Evolutionary conservation across 2,888 invertebrate species (phyloP), one percentile per base, ranked within the genome.

Genomic region (Andrena praecox): DNA sequence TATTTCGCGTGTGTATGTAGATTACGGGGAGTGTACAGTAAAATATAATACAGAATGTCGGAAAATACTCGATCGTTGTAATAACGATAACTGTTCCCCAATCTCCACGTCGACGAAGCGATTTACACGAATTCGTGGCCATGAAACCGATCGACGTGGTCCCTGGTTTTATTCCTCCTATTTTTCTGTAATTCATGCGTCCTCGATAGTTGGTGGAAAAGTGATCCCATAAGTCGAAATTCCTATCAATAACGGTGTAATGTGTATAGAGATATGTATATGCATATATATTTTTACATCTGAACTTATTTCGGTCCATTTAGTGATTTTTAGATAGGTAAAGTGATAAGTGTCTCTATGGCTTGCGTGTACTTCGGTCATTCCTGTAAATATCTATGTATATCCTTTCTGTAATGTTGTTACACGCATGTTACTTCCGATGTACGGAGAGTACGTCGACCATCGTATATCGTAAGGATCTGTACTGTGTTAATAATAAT

Each of bases 401-500:
- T 84, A 76, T 70, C 78, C 74, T 27, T 76, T 70, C 52, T 48
- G 62, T 83, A 48, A 54, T 72, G 78, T 59, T 29, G 62, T 67
- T 73, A 63, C 80, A 68, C 71, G 82, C 84, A 70, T 83, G 80
- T 87, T 84, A 62, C 54, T 77, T 87, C 85, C 83, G 85, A 84
- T 62, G 69, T 77, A 69, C 72, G 69, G 82, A 87, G 82, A 82
- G 77, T 89, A 84, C 83, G 87, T 81, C 85, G 60, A 71, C 20
- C 42, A 73, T 81, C 73, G 84, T 89, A 89, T 88, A 89, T 89
- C 89, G 68, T 91, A 89, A 90, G 88, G 84, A 87, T 87, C 69
- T 91, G 82, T 91, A 91, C 84, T 78, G 86, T 85, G 79, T 85
- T 86, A 90, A 89, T 88, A 91, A 91, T 91, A 89, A 89, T 81